Percentiles rank a stretch among this genome's conserved stretches.
These are phyloP conservation scores for Drosophila mauritiana DNA, from an alignment of 1,140 invertebrate species.

Conservation along the genomic window DNA sequence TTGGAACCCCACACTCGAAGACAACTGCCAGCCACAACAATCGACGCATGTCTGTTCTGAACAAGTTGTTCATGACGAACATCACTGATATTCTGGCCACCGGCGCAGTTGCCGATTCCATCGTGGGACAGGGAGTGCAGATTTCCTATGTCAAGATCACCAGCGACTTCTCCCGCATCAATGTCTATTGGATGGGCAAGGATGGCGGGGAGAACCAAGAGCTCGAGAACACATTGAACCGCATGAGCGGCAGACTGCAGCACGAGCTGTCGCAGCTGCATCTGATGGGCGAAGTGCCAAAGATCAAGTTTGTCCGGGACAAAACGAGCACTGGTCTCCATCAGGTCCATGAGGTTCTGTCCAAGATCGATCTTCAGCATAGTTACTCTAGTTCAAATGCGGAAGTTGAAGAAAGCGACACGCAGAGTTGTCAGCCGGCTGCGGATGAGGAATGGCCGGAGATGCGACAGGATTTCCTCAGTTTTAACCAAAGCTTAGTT, in stretches of 20 bases:
- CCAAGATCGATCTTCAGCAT: conserved; percentile 86
- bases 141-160: conserved; percentile 88
- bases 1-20: conserved; percentile 25
- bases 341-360: conserved; percentile 87
- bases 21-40: conserved; percentile 84
- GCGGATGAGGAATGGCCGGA: conserved; percentile 83
- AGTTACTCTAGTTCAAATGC: background rate
- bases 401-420: conserved; percentile 17
- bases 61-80: conserved; percentile 92
- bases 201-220: conserved; percentile 29
- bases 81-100: conserved; percentile 91
- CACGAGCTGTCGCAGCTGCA: conserved; percentile 89
- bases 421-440: background rate
- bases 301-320: conserved; percentile 90
- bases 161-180: conserved; percentile 87
- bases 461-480: conserved; percentile 90
- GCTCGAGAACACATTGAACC: conserved; percentile 86
- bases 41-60: conserved; percentile 87
- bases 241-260: conserved; percentile 86
- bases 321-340: conserved; percentile 85
- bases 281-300: conserved; percentile 90
- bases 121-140: conserved; percentile 89
- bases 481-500: conserved; percentile 88
- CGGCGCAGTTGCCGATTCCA: conserved; percentile 86
- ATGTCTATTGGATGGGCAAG: conserved; percentile 88